Evolutionary conservation across 2,888 invertebrate genomes (phyloP), one percentile per base, ranked within the genome.

Genomic region (Dione vanillae): DNA sequence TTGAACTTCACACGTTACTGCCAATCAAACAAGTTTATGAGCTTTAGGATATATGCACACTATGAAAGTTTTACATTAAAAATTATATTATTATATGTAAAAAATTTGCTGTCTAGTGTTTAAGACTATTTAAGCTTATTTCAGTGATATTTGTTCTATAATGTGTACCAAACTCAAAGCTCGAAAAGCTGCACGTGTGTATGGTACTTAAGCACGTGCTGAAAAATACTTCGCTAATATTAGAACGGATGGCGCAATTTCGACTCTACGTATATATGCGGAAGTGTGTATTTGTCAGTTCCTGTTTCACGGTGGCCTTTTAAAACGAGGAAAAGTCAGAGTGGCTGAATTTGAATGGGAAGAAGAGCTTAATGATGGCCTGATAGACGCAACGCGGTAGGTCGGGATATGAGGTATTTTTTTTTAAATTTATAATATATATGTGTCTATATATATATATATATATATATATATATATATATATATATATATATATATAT

Each of bases 171-270:
- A 49, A 51, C 47, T 47, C 64, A 71, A 67, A 56, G 54, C 72
- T 74, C 45, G n/a, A 40, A 74, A 73, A 76, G 59, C 70, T 76
- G 70, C 77, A 75, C 75, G 75, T 73, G 77, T 74, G 69, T 58
- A 78, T 76, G 64, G 67, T 73, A 74, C 77, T 78, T 73, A 71
- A 74, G 76, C 78, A 78, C 78, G 78, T 72, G 78, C 76, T 71
- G 68, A 72, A 75, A 75, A 71, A 74, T 70, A 61, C 62, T 58
- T 66, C 51, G 52, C 71, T 64, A 71, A 71, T 72, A 72, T 69
- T 72, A 72, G 72, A 64, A 70, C 65, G 54, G 51, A 16, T 64
- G 56, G 62, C 49, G 49, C 65, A 69, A 65, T 64, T 51, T 69
- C 65, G 12, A 69, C 68, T 65, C 61, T 72, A 65, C 54, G 62